Evolutionary conservation across 2,888 invertebrate species (phyloP).

Genomic region (Xestia sexstrigata): DNA sequence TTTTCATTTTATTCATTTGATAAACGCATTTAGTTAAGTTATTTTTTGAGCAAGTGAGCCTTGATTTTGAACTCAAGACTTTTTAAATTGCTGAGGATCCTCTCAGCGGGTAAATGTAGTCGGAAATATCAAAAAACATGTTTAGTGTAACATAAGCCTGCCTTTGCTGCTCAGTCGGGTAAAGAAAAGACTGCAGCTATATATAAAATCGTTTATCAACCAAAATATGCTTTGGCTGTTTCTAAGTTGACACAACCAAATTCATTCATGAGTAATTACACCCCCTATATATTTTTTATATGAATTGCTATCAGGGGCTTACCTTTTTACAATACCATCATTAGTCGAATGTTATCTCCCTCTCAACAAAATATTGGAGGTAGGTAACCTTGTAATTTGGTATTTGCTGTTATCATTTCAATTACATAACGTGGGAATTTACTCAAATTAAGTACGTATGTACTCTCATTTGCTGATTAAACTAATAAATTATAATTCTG

Average conservation of each 20-base stretch:
- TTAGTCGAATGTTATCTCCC: slow-evolving; percentile 13
- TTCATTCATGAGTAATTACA: not conserved
- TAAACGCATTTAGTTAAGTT: not conserved
- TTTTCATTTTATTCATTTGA: too few relatives aligned
- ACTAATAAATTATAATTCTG: slow-evolving; percentile 10
- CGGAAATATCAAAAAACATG: not conserved
- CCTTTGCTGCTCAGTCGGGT: not conserved
- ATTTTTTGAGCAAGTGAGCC: not conserved
- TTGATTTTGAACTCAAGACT: not conserved
- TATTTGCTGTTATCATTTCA: slow-evolving; percentile 22
- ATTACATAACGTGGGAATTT: slow-evolving; percentile 33
- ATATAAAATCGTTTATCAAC: not conserved
- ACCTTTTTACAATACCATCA: not conserved
- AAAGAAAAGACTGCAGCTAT: not conserved
- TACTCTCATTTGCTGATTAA: slow-evolving; percentile 25
- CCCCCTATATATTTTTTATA: too few relatives aligned
- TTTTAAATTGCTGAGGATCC: not conserved
- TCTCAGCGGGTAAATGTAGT: not conserved
- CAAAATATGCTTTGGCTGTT: not conserved
- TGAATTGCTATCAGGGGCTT: not conserved
- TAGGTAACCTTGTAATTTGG: slow-evolving; percentile 8
- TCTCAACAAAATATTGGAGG: slow-evolving; percentile 17
- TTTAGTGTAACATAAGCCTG: too few relatives aligned
- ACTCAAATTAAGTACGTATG: slow-evolving; percentile 13
- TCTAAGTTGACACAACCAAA: not conserved